Evolutionary conservation across 92 coral and sea anemone genomes (phyloP), one percentile per base, ranked within the genome.

Genomic region (Virgularia gustaviana): DNA sequence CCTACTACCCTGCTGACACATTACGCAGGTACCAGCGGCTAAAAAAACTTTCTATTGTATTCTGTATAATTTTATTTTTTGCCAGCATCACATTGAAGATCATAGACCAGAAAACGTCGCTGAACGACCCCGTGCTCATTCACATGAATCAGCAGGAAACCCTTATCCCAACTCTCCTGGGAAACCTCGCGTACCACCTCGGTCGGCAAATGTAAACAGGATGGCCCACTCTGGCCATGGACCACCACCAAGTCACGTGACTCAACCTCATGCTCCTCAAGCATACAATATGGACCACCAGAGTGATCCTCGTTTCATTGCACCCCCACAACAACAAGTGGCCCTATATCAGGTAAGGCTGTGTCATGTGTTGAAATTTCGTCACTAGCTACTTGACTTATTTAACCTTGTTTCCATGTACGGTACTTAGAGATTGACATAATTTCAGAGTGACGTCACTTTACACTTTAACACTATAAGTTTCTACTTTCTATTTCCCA

Each of bases 311-410:
- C 78, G 56, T 44, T 45, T 78, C 19, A 83, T 58, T 6, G 18
- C 95, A 23, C 70, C 96, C 31, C 86, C 90, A 22, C 89, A 83
- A 9, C 97, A 89, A 63, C 91, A 76, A 36, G 70, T 91, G 12
- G 97, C 97, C 13, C 53, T 91, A 45, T 91, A 91, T 70, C 97
- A 90, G 87, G 97, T 88, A 22, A 67, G 60, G 20, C n/a, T n/a
- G n/a, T n/a, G n/a, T n/a, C n/a, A n/a, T n/a, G 0, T 1, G 8
- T 1, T 47, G 16, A 2, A 27, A 27, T 47, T 47, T 16, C 22
- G 55, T 47, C 23, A 47, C 22, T 19, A 44, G 51, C 13, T 19
- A 44, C 16, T 44, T 19, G 19, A 44, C 16, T 44, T 19, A 44
- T 19, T 19, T 13, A 44, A 47, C 18, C 55, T 2, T 47, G 55